These are phyloP conservation scores for Zoanthus gigantus DNA, from an alignment of 92 coral and sea anemone genomes.

Conservation along the genomic window DNA sequence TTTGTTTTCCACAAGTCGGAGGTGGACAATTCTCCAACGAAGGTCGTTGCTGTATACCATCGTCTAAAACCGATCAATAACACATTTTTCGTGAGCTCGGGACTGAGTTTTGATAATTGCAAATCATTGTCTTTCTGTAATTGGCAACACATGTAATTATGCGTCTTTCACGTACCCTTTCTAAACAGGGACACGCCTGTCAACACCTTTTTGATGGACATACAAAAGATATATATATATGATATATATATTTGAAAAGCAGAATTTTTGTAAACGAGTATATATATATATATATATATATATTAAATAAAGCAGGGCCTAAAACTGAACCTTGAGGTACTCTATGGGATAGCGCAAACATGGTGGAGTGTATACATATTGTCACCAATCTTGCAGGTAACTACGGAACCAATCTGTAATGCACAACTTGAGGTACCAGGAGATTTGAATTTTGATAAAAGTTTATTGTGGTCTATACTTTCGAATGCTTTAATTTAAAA, in stretches of 20 bases:
- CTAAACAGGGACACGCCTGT: too few relatives aligned
- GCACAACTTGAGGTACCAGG: not conserved
- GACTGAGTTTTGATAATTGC: conserved; percentile 9
- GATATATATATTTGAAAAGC: too few relatives aligned
- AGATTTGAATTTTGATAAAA: not conserved
- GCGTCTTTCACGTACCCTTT: not conserved
- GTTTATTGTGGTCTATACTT: not conserved
- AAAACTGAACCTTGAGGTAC: too few relatives aligned
- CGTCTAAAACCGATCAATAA: conserved; percentile 20
- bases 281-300: too few relatives aligned
- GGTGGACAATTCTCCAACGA: conserved; percentile 42
- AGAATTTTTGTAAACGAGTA: too few relatives aligned
- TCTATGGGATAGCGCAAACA: not conserved
- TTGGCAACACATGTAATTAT: not conserved
- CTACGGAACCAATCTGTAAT: not conserved
- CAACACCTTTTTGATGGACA: too few relatives aligned
- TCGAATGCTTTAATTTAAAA: not conserved
- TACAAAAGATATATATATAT: too few relatives aligned
- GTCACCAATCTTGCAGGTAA: not conserved
- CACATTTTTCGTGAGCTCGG: not conserved
- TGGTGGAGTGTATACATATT: not conserved
- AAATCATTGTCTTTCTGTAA: not conserved
- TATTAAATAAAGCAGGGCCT: not conserved
- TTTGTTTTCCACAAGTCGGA: not conserved
- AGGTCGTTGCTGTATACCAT: conserved; percentile 56